Evolutionary conservation across 1,140 invertebrate genomes (phyloP), one percentile per base, ranked within the genome.

Genomic region (Drosophila azteca): DNA sequence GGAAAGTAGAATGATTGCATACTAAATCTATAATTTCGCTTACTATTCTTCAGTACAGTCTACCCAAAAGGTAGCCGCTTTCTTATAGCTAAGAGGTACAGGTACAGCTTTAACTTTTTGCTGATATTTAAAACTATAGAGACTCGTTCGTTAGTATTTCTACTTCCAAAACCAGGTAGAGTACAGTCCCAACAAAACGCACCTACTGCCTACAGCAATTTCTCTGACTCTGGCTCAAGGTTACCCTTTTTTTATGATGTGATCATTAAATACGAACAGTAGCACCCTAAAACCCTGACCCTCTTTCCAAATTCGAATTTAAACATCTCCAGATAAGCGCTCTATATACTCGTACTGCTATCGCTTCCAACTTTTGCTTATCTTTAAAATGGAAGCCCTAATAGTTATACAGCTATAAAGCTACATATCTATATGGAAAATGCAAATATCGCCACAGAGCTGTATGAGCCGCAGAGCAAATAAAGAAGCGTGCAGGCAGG

Each of bases 311-410:
- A 68, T 13, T 39, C 69, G 26, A 69, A 45, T 35, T 7, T 2
- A 69, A 69, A 69, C 57, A 58, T 69, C 52, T 45, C 64, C 67
- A 69, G 67, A 70, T 70, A 70, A 69, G 64, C 67, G 50, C 68
- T 58, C 41, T 39, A 13, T 13, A 39, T 39, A 13, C 11, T 8
- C 35, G 3, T 43, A 7, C 67, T 58, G 67, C 49, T 69, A 69
- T 43, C 45, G 50, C 15, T 13, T 52, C 8, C 24, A 4, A 48
- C 49, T 31, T 17, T 44, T 29, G 35, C 26, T 70, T 70, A 70
- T 70, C 67, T 70, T 20, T 69, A 26, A 20, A 50, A 6, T 20
- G 9, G 31, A 43, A 50, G 66, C 45, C 64, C 64, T 69, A 50
- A 69, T 69, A 69, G 65, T 58, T 43, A 58, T 69, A 50, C 20